A percentile compares a stretch with the other conserved stretches of the same genome.
These are phyloP conservation scores for Phrynocephalus forsythii DNA, from an alignment of 2,797 vertebrate genomes.

Conservation along the genomic window DNA sequence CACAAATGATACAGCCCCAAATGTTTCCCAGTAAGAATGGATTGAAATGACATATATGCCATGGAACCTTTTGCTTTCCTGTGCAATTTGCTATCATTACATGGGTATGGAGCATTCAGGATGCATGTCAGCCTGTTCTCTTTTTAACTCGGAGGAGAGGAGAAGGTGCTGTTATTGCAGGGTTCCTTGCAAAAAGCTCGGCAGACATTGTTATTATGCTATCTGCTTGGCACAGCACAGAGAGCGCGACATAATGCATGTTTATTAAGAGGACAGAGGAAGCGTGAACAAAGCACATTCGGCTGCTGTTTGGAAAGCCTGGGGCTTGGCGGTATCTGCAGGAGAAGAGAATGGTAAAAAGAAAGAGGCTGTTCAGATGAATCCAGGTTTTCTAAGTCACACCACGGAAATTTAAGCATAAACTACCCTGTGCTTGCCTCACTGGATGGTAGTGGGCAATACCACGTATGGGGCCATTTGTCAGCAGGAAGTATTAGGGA, in stretches of 20 bases:
- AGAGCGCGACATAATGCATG: constrained; percentile 41
- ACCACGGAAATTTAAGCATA: constrained; percentile 22
- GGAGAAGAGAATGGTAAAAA: constrained; percentile 29
- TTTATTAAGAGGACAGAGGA: constrained; percentile 62
- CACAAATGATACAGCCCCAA: constrained; percentile 54
- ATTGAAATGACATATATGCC: constrained; percentile 66
- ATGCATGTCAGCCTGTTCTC: constrained; percentile 74
- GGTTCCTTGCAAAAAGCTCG: constrained; percentile 65
- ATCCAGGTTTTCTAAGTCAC: constrained; percentile 29
- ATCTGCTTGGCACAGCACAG: constrained; percentile 61
- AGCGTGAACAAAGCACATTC: constrained; percentile 46
- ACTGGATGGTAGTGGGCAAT: not conserved
- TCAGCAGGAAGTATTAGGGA: not conserved
- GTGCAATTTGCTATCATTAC: constrained; percentile 76
- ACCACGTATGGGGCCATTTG: not conserved
- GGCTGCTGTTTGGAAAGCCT: constrained; percentile 28
- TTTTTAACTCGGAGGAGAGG: constrained; percentile 72
- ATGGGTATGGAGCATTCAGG: constrained; percentile 72
- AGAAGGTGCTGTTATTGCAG: constrained; percentile 73
- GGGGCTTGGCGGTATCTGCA: constrained; percentile 1
- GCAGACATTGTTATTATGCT: constrained; percentile 71
- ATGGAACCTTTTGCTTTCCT: constrained; percentile 66
- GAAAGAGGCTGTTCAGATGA: constrained; percentile 23
- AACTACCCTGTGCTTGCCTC: not conserved
- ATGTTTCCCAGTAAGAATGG: constrained; percentile 57